Conservation (phyloP, 2,113 vertebrate species). For the Columbina picui region DNA sequence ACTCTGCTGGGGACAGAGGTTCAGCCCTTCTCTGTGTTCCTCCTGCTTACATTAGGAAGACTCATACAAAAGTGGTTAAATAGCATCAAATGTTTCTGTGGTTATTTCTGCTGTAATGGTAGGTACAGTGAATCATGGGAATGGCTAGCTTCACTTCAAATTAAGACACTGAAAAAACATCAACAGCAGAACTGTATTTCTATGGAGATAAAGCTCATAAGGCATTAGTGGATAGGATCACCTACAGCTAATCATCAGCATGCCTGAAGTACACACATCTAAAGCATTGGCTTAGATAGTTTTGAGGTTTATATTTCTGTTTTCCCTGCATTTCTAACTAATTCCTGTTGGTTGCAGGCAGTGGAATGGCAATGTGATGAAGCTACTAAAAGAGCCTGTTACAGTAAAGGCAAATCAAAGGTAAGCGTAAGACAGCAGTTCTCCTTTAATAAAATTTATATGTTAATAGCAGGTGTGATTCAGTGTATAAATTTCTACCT, state of each 20-base stretch:
- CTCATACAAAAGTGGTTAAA: not conserved
- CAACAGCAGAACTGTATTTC: not conserved
- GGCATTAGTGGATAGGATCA: not conserved
- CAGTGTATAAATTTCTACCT: not conserved
- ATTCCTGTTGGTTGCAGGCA: constrained; percentile 76
- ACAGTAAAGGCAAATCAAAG: constrained; percentile 96
- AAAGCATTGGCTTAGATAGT: not conserved
- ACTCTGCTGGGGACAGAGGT: not conserved
- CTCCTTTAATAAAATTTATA: not conserved
- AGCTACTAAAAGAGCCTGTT: constrained; percentile 92
- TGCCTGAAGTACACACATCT: rapidly evolving
- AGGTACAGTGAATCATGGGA: not conserved
- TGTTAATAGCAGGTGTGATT: not conserved
- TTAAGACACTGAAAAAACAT: not conserved
- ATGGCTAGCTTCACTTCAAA: not conserved
- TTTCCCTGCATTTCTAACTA: not conserved
- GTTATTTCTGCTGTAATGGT: not conserved
- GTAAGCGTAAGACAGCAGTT: constrained; percentile 73
- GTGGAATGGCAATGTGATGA: constrained; percentile 94
- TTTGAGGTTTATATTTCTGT: not conserved
- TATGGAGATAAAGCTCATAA: not conserved
- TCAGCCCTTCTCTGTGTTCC: not conserved
- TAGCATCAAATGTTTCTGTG: not conserved
- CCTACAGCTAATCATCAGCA: not conserved
- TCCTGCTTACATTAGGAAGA: not conserved